Conservation (phyloP, 2,888 invertebrate species). For the Troides aeacus region DNA sequence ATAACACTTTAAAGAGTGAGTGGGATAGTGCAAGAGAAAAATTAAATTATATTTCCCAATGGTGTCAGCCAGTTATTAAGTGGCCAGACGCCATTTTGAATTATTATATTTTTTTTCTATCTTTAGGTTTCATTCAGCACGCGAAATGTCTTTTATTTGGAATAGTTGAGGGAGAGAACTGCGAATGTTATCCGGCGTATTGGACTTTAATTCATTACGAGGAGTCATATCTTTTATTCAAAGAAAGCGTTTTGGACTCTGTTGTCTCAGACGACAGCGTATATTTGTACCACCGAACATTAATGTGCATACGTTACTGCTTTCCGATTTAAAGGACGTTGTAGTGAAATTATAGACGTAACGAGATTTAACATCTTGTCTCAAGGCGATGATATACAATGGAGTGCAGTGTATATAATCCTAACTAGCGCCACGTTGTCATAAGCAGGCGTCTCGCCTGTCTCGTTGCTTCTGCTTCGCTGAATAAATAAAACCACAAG, state of each 20-base stretch:
- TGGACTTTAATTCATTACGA: constrained; percentile 36
- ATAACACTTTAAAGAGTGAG: constrained; percentile 42
- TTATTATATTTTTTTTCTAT: constrained; percentile 75
- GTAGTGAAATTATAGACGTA: no score
- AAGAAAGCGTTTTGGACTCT: background rate
- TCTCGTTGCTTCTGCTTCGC: no score
- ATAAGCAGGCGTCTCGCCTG: no score
- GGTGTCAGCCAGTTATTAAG: constrained; percentile 82
- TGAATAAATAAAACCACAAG: no score
- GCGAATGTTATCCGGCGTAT: constrained; percentile 57
- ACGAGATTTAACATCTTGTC: no score
- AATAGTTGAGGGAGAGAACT: constrained; percentile 68
- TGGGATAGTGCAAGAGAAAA: constrained; percentile 64
- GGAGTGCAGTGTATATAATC: no score
- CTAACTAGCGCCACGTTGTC: no score
- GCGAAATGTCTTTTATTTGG: constrained; percentile 73
- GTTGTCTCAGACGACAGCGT: no score
- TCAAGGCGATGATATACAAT: no score
- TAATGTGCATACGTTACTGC: no score
- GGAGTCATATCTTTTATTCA: background rate
- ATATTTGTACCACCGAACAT: no score
- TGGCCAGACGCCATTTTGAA: constrained; percentile 81
- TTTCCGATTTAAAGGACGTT: no score
- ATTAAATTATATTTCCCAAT: constrained; percentile 81
- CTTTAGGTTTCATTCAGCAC: constrained; percentile 70